phyloP scores from a whole-genome alignment of 1,140 invertebrate species.

The Hydropsyche tenuis region DNA sequence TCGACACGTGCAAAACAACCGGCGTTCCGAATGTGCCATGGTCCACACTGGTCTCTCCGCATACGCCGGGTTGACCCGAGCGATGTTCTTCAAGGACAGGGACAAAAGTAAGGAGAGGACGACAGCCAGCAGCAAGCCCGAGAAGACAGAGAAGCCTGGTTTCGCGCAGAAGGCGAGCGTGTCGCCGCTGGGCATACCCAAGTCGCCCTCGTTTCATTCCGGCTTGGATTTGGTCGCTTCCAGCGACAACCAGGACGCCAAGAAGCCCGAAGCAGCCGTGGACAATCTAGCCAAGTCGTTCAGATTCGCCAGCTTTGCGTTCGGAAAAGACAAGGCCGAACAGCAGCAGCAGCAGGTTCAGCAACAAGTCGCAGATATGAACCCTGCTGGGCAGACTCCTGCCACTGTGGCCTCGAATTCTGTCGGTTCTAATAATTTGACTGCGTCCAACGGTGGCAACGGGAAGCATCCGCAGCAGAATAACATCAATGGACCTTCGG shows the following conservation, averaged over 20 bases:
- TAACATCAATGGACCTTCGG: background rate
- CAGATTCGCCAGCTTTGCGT: conserved; percentile 54
- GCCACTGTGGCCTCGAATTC: background rate
- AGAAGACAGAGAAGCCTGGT: conserved; percentile 53
- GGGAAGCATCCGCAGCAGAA: background rate
- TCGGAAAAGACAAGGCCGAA: conserved; percentile 56
- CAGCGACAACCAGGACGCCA: conserved; percentile 54
- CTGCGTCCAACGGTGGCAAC: background rate
- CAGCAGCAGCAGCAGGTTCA: conserved; percentile 53
- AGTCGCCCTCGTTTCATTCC: conserved; percentile 84
- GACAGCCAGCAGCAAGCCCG: background rate
- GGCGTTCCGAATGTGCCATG: conserved; percentile 61
- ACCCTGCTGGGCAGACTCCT: conserved; percentile 50
- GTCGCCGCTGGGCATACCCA: conserved; percentile 73
- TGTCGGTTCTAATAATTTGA: background rate
- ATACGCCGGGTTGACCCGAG: conserved; percentile 56
- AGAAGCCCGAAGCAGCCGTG: conserved; percentile 60
- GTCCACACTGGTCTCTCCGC: conserved; percentile 60
- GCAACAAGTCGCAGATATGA: conserved; percentile 51
- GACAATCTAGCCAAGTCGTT: conserved; percentile 61
- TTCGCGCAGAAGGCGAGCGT: conserved; percentile 63
- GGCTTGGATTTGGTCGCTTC: conserved; percentile 77
- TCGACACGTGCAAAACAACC: conserved; percentile 33
- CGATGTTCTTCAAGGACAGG: conserved; percentile 56
- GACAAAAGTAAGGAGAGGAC: conserved; percentile 47